Conservation (phyloP, 2,888 invertebrate genomes). For the Anoplius nigerrimus region DNA sequence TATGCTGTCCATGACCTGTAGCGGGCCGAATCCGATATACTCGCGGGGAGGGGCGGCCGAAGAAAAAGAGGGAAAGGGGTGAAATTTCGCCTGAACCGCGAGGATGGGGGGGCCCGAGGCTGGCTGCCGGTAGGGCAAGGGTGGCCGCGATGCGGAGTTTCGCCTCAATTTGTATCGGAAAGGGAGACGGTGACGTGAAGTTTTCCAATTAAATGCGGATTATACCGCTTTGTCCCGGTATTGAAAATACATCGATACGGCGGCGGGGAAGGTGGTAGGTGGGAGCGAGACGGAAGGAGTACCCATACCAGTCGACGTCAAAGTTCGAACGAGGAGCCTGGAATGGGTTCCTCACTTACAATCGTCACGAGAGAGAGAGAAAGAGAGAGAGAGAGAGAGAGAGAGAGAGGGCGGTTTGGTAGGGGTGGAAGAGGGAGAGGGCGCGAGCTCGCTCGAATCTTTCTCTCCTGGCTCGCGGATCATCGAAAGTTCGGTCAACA, state of each 20-base stretch:
- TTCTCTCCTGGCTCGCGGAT: slow-evolving; percentile 61
- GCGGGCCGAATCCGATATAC: not conserved
- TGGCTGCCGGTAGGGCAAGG: not conserved
- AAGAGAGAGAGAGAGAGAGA: too few relatives aligned
- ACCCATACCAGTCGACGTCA: slow-evolving; percentile 25
- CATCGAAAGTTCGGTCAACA: slow-evolving; percentile 73
- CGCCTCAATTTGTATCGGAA: slow-evolving; percentile 64
- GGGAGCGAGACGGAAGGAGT: not conserved
- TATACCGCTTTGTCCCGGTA: slow-evolving; percentile 72
- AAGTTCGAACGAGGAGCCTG: slow-evolving; percentile 8
- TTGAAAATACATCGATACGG: slow-evolving; percentile 67
- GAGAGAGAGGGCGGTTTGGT: too few relatives aligned
- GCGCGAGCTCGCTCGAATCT: too few relatives aligned
- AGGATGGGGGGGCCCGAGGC: slow-evolving; percentile 13
- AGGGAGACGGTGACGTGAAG: slow-evolving; percentile 60
- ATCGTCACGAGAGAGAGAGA: slow-evolving; percentile 57
- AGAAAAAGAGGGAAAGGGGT: not conserved
- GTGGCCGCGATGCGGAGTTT: slow-evolving; percentile 45
- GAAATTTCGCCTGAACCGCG: slow-evolving; percentile 1
- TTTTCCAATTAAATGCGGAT: slow-evolving; percentile 75
- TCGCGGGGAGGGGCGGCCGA: not conserved
- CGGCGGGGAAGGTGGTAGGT: slow-evolving; percentile 1
- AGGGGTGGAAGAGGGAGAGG: too few relatives aligned
- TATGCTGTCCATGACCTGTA: too few relatives aligned
- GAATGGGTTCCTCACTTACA: slow-evolving; percentile 42